phyloP scores from a whole-genome alignment of 2,797 vertebrate genomes.

The Melanotaenia trifasciata region DNA sequence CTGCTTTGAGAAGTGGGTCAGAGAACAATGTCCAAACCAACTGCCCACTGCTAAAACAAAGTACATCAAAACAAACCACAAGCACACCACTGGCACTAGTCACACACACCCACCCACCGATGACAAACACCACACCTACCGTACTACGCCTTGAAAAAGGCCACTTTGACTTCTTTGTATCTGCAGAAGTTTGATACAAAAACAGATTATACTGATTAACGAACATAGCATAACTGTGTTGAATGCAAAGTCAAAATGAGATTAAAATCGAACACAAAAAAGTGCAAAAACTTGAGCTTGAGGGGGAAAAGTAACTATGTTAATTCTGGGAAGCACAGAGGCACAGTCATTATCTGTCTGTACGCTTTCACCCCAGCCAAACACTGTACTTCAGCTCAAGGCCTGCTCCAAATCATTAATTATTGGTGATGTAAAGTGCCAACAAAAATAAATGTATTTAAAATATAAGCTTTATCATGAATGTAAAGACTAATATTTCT shows the following conservation, averaged over 20 bases:
- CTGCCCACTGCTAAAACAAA: slow-evolving; percentile 50
- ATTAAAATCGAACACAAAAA: neutral
- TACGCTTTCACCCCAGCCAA: neutral
- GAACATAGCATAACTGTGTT: neutral
- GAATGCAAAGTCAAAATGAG: neutral
- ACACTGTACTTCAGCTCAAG: neutral
- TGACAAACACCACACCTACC: slow-evolving; percentile 76
- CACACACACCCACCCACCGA: slow-evolving; percentile 14
- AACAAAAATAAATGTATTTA: neutral
- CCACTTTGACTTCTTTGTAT: slow-evolving; percentile 93
- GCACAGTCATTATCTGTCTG: neutral
- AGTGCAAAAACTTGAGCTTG: neutral
- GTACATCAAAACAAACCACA: slow-evolving; percentile 47
- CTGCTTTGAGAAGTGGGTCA: slow-evolving; percentile 81
- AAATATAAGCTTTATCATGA: neutral
- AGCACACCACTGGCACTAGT: slow-evolving; percentile 14
- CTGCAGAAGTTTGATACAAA: slow-evolving; percentile 65
- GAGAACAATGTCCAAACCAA: slow-evolving; percentile 75
- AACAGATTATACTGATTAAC: slow-evolving; percentile 17
- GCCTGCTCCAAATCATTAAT: neutral
- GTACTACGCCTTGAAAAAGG: slow-evolving; percentile 87
- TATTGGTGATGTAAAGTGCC: neutral
- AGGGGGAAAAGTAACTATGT: neutral
- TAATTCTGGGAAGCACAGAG: neutral
- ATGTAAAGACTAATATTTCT: neutral